These are phyloP conservation scores for Agrilus planipennis DNA, from an alignment of 1,140 invertebrate species.

Conservation along the genomic window DNA sequence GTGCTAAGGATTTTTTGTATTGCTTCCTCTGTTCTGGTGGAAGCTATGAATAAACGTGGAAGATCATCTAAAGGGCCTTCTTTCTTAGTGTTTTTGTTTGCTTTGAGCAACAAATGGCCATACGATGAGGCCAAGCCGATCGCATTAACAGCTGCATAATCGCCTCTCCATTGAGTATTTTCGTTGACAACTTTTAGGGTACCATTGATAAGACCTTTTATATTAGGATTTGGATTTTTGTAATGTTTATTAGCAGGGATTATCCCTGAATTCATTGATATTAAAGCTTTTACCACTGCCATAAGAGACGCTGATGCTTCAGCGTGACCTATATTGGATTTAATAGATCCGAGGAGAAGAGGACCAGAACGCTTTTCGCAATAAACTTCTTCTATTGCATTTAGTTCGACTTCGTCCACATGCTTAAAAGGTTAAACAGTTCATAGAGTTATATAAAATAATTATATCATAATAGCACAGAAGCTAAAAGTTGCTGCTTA, in stretches of 20 bases:
- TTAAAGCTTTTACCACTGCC: constrained; percentile 38
- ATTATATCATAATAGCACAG: no score
- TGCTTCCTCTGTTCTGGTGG: constrained; percentile 57
- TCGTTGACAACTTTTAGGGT: constrained; percentile 49
- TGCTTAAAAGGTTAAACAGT: constrained; percentile 16
- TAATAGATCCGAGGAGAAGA: constrained; percentile 62
- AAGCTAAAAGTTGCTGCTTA: no score
- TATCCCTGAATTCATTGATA: constrained; percentile 54
- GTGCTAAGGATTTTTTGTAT: constrained; percentile 45
- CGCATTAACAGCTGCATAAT: constrained; percentile 43
- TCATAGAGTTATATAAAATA: no score
- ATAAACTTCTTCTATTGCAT: constrained; percentile 43
- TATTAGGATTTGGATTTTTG: constrained; percentile 50
- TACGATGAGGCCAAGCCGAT: constrained; percentile 51
- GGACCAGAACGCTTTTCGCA: constrained; percentile 39
- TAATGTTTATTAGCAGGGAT: constrained; percentile 68
- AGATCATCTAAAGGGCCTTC: constrained; percentile 35
- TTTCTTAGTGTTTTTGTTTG: constrained; percentile 36
- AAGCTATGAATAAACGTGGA: constrained; percentile 46
- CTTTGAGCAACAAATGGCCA: constrained; percentile 55
- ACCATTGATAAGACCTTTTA: constrained; percentile 53
- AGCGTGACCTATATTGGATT: constrained; percentile 66
- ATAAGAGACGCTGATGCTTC: constrained; percentile 52
- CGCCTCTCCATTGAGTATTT: constrained; percentile 48
- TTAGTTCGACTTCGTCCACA: constrained; percentile 26